These are phyloP conservation scores for Boulengeromyrus knoepffleri DNA, from an alignment of 2,113 vertebrate species.

Conservation along the genomic window DNA sequence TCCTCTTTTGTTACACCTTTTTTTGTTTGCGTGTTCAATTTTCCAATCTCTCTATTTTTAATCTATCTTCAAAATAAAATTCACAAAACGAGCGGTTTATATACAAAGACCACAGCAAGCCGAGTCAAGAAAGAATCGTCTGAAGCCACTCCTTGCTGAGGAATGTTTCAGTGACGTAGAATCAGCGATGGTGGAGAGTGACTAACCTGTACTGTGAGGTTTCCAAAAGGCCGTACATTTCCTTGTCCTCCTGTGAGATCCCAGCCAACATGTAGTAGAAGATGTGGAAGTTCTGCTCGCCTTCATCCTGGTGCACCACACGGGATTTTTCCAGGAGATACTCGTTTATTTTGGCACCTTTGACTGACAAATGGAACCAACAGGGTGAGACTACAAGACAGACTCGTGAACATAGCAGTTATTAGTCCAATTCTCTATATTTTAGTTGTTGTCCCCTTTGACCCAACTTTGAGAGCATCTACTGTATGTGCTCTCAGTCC, in stretches of 20 bases:
- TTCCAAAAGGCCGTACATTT: slow-evolving; percentile 61
- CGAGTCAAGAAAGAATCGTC: background rate
- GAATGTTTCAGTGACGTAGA: background rate
- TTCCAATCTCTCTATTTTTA: background rate
- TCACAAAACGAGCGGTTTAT: background rate
- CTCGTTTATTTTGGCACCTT: slow-evolving; percentile 65
- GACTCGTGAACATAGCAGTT: background rate
- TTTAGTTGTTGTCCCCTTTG: background rate
- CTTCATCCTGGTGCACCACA: slow-evolving; percentile 60
- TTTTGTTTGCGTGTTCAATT: background rate
- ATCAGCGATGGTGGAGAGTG: background rate
- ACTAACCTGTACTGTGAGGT: slow-evolving; percentile 62
- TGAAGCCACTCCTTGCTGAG: background rate
- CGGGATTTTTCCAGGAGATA: slow-evolving; percentile 69
- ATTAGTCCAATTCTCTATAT: background rate
- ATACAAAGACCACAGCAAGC: background rate
- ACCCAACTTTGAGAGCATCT: background rate
- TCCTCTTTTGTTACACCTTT: background rate
- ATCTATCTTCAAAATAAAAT: background rate
- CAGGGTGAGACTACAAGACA: background rate
- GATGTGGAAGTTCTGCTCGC: slow-evolving; percentile 69
- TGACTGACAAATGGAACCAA: slow-evolving; percentile 42
- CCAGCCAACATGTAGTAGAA: slow-evolving; percentile 72
- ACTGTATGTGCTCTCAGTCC: background rate
- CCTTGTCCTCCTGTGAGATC: slow-evolving; percentile 53